Evolutionary conservation across 2,888 invertebrate species (phyloP), one percentile per base, ranked within the genome.

Genomic region (Apocheima hispidaria): DNA sequence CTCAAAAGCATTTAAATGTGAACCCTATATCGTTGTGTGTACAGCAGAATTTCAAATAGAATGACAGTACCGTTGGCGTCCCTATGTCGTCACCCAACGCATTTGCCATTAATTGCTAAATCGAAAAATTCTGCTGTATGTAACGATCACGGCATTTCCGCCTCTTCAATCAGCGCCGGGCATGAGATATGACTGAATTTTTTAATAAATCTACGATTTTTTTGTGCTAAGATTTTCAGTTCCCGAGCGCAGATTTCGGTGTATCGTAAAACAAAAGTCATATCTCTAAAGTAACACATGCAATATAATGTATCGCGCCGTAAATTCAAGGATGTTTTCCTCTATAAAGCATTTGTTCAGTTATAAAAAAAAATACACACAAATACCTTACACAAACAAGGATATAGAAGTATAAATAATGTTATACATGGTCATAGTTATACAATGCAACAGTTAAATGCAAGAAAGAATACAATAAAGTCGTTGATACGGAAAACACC

Each of bases 261-360:
- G 56, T 55, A 46, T 61, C 50, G 55, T 63, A 54, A 71, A 75
- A 75, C 76, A 63, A 57, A 73, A 81, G 82, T 81, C 75, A 83
- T 78, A 84, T 79, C 83, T 78, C 82, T 82, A 81, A 78, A 71
- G 58, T 82, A 84, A 83, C 86, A 84, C 86, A 83, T 80, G 69
- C 75, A 77, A 72, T 75, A 75, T 76, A 77, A 71, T 72, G 70
- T 63, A 76, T 73, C 72, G 79, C 73, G 72, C 74, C 65, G 63
- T 68, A 71, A 66, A 70, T 69, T 74, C 65, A 70, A 80, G 78
- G 77, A 81, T 81, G 82, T 76, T 82, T 81, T 76, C 81, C 79
- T 61, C 48, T 21, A 46, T 59, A 59, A 63, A 68, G 67, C 26
- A 71, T 70, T 69, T 43, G 43, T 36, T 41, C 35, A 65, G 63